These are phyloP conservation scores for Amphiprion ocellaris DNA, from an alignment of 2,113 vertebrate species.

Conservation along the genomic window DNA sequence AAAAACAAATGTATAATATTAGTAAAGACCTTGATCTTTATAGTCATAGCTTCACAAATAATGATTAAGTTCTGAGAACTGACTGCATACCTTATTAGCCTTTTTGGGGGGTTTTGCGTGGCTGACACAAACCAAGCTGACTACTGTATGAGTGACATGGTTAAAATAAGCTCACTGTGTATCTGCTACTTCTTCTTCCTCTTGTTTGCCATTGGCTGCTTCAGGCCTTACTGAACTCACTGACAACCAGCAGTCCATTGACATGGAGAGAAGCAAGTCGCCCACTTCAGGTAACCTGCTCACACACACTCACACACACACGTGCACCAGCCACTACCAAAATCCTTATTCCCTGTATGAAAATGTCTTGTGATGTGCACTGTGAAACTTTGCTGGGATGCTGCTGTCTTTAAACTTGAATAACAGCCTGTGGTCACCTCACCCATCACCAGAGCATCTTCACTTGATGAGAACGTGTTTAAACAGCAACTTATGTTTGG, in stretches of 20 bases:
- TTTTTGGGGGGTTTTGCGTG: conserved; percentile 51
- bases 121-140: conserved; percentile 49
- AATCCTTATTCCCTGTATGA: not conserved
- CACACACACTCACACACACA: conserved; percentile 27
- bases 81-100: not conserved
- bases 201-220: conserved; percentile 47
- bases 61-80: not conserved
- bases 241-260: conserved; percentile 93
- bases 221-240: conserved; percentile 96
- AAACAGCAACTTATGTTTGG: not conserved
- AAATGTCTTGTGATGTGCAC: conserved; percentile 29
- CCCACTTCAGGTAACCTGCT: conserved; percentile 94
- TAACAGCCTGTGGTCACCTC: conserved; percentile 28
- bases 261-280: conserved; percentile 97
- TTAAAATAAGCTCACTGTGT: conserved; percentile 46
- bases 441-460: conserved; percentile 30
- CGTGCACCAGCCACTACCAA: not conserved
- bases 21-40: not conserved
- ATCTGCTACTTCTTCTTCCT: conserved; percentile 33
- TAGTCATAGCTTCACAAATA: not conserved
- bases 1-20: conserved; percentile 5
- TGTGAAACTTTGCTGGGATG: conserved; percentile 27
- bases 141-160: not conserved
- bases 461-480: conserved; percentile 24
- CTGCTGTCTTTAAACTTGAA: conserved; percentile 13